phyloP scores from a whole-genome alignment of 2,113 vertebrate genomes.

The Mystacornis crossleyi region DNA sequence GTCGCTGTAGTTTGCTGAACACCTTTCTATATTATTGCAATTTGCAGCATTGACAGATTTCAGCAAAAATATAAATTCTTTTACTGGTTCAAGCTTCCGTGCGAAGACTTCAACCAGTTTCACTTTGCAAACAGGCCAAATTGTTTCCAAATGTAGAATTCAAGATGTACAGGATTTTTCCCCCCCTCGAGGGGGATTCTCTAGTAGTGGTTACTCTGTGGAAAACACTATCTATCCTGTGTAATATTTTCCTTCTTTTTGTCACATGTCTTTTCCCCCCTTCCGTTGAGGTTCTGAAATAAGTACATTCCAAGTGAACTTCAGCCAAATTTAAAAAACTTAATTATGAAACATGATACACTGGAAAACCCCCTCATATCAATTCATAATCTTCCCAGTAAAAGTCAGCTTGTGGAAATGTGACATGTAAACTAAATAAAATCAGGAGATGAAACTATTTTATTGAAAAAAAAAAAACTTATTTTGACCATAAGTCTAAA shows the following conservation, averaged over 20 bases:
- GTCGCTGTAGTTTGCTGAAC: background rate
- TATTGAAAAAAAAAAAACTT: background rate
- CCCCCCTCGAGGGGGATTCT: background rate
- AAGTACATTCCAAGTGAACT: conserved; percentile 32
- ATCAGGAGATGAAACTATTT: background rate
- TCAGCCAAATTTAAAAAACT: conserved; percentile 16
- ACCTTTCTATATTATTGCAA: conserved; percentile 13
- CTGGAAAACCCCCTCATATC: background rate
- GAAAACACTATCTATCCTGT: background rate
- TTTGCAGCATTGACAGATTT: background rate
- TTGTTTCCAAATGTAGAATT: background rate
- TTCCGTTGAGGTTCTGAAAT: background rate
- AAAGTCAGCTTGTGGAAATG: background rate
- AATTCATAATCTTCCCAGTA: background rate
- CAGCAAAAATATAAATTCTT: background rate
- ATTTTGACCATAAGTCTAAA: background rate
- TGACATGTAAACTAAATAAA: background rate
- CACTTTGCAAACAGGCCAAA: background rate
- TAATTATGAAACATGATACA: background rate
- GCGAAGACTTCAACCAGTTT: background rate
- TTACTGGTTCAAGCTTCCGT: background rate
- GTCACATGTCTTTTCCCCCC: accelerated
- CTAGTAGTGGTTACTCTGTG: background rate
- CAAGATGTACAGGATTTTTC: accelerated
- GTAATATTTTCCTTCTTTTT: conserved; percentile 4